Conservation (phyloP, 1,140 invertebrate genomes). For the Tribolium castaneum region DNA sequence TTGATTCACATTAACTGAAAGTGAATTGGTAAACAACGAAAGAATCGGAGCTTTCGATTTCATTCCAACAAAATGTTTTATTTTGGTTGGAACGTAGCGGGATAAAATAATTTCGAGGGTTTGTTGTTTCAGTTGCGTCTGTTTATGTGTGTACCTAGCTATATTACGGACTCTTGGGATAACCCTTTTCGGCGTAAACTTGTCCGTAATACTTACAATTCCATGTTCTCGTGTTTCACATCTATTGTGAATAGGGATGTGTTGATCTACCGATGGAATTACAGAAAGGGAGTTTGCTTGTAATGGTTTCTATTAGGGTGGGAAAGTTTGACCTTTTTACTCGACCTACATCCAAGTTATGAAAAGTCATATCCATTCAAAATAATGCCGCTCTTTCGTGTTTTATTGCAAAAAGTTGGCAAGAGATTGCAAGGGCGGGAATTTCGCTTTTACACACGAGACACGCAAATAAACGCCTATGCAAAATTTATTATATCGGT, state of each 20-base stretch:
- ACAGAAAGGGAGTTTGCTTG: neutral
- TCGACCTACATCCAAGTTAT: neutral
- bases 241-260: neutral
- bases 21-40: constrained; percentile 4
- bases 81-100: neutral
- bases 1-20: constrained; percentile 4
- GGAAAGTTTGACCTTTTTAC: neutral
- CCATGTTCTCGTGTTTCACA: neutral
- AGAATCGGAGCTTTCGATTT: neutral
- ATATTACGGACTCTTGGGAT: neutral
- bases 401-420: constrained; percentile 3
- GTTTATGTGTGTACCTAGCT: neutral
- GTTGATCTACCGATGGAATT: neutral
- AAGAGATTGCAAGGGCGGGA: neutral
- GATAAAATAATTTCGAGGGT: neutral
- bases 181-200: constrained; percentile 3
- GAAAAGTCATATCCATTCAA: neutral
- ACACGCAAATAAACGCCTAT: constrained; percentile 27
- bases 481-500: constrained; percentile 17
- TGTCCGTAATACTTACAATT: neutral
- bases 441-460: neutral
- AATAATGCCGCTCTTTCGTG: neutral
- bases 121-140: constrained; percentile 3
- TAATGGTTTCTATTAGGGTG: neutral
- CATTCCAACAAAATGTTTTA: neutral